Evolutionary conservation across 1,140 invertebrate species (phyloP), one percentile per base, ranked within the genome.

Genomic region (Mycetomoellerius zeteki): DNA sequence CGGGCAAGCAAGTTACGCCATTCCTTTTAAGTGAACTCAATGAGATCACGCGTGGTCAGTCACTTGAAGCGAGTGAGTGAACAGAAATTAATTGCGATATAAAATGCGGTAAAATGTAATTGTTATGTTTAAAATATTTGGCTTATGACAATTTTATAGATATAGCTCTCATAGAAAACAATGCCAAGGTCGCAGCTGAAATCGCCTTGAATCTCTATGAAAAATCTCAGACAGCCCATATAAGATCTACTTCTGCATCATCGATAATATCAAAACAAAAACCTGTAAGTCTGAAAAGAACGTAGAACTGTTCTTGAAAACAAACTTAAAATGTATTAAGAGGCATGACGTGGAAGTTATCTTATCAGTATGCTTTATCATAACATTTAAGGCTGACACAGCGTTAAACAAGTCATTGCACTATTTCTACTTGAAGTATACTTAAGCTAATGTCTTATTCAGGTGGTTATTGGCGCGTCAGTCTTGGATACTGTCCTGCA

Each of bases 1-100:
- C 87, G 19, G 99, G 99, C 3, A 99, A 99, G 95, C 96, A 98
- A 91, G 97, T 99, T 10, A 99, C 99, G 0, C 99, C 99, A 2
- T 99, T 98, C 95, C 95, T 99, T 19, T 95, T 99, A 19, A 95
- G 96, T 19, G 95, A 97, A 92, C 97, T 99, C 12, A 96, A 97
- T 78, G 95, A 97, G 92, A 95, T 98, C 6, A 99, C 99, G 0
- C 92, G 95, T 16, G 99, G 98, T 24, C 96, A 96, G 88, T 99
- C 99, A 10, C 95, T 99, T 19, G 86, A 95, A 93, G 96, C 98
- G 21, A 99, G 98, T 98, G 97, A 95, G 95, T 95, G 94, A 54
- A 50, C 10, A 30, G 10, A 58, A 60, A 2, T 10, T 14, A 52
- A 50, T 16, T 21, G 19, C 16, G 10, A 60, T 5, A 10, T 62